phyloP scores from a whole-genome alignment of 2,888 invertebrate species.

The Heliconius ismenius region DNA sequence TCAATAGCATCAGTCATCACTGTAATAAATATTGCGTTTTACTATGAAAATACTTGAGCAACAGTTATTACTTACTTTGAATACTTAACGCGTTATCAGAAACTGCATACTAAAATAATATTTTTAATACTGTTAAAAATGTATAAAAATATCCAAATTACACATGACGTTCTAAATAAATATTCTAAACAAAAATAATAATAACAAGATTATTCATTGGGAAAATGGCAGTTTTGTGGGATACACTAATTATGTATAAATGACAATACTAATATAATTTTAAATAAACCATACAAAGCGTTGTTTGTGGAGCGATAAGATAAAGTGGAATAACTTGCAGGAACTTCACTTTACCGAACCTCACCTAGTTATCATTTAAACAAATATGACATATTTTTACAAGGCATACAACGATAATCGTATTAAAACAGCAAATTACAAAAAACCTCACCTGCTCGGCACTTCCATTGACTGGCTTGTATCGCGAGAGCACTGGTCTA shows the following conservation, averaged over 20 bases:
- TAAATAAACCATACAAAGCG: constrained; percentile 44
- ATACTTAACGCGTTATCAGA: not conserved
- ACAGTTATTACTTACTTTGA: not conserved
- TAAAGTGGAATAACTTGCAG: constrained; percentile 31
- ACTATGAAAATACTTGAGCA: constrained; percentile 1
- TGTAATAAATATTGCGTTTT: constrained; percentile 16
- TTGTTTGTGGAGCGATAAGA: constrained; percentile 56
- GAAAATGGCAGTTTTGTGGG: constrained; percentile 2
- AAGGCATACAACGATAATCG: not conserved
- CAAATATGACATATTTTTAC: constrained; percentile 4
- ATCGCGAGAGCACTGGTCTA: constrained; percentile 74
- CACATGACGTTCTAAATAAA: not conserved
- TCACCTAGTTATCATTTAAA: constrained; percentile 3
- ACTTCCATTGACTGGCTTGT: constrained; percentile 60
- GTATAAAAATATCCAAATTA: not conserved
- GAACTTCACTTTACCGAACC: constrained; percentile 15
- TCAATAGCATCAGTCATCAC: constrained; percentile 20
- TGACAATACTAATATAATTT: constrained; percentile 31
- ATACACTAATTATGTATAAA: constrained; percentile 41
- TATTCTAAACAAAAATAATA: not conserved
- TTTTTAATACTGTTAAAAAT: not conserved
- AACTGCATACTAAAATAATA: no score
- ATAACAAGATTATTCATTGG: not conserved
- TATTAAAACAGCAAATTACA: not conserved
- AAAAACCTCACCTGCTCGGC: constrained; percentile 65